These are phyloP conservation scores for Stichopus horrens DNA, from an alignment of 53 echinoderm and acorn worm species.

Conservation along the genomic window DNA sequence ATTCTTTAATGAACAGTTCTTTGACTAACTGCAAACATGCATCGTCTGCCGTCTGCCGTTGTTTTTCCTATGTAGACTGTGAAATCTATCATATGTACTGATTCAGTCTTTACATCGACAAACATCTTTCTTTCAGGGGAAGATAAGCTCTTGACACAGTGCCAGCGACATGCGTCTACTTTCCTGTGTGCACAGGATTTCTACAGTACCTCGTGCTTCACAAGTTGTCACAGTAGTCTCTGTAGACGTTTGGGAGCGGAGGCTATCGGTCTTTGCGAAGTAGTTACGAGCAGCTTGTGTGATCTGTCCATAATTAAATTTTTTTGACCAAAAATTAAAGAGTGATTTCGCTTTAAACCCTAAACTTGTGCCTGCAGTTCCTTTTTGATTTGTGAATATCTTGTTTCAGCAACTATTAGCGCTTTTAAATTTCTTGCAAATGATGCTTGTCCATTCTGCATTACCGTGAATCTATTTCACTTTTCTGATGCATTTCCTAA, in stretches of 20 bases:
- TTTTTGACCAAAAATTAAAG: slow-evolving; percentile 56
- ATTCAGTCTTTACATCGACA: slow-evolving; percentile 13
- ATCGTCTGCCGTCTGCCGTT: slow-evolving; percentile 46
- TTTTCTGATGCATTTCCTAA: slow-evolving; percentile 60
- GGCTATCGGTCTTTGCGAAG: slow-evolving; percentile 51
- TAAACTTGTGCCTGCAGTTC: slow-evolving; percentile 47
- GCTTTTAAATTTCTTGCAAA: slow-evolving; percentile 57
- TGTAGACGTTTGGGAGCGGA: slow-evolving; percentile 67
- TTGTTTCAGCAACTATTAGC: slow-evolving; percentile 52
- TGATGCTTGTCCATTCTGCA: slow-evolving; percentile 58
- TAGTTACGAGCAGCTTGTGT: slow-evolving; percentile 68
- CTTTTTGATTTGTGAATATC: slow-evolving; percentile 67
- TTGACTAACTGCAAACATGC: slow-evolving; percentile 28
- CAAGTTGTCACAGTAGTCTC: slow-evolving; percentile 52
- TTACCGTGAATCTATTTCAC: slow-evolving; percentile 54
- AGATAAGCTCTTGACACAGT: slow-evolving; percentile 58
- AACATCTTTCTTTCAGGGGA: neutral
- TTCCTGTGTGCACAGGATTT: slow-evolving; percentile 54
- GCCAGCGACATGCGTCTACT: slow-evolving; percentile 52
- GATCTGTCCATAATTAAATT: slow-evolving; percentile 67
- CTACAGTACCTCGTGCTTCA: slow-evolving; percentile 58
- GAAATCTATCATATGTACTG: slow-evolving; percentile 34
- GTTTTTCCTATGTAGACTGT: slow-evolving; percentile 23
- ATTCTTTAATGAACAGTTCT: slow-evolving; percentile 43
- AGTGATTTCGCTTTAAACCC: slow-evolving; percentile 53